Evolutionary conservation across 2,888 invertebrate species (phyloP).

Genomic region (Tineola bisselliella): DNA sequence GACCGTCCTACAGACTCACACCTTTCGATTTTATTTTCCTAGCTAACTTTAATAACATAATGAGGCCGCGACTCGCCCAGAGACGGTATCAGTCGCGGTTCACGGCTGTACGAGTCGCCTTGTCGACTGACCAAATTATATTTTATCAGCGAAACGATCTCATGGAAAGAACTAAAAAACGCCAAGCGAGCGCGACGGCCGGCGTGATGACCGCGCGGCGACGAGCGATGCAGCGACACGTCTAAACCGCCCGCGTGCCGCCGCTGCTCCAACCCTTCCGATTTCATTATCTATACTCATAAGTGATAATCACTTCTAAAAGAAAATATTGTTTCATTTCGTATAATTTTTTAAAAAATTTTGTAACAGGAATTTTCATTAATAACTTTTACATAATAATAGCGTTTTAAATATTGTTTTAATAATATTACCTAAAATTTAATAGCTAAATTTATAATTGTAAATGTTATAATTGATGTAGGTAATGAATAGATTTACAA

Average conservation of each 20-base stretch:
- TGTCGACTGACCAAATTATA: slow-evolving; percentile 20
- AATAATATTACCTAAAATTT: slow-evolving; percentile 70
- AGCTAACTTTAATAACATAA: slow-evolving; percentile 66
- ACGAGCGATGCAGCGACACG: slow-evolving; percentile 26
- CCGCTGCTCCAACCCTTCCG: slow-evolving; percentile 50
- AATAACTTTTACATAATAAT: slow-evolving; percentile 70
- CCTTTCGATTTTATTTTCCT: slow-evolving; percentile 67
- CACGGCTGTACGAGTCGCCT: slow-evolving; percentile 22
- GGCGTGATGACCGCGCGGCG: slow-evolving; percentile 37
- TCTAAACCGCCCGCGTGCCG: slow-evolving; percentile 1
- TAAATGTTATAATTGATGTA: slow-evolving; percentile 67
- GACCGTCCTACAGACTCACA: slow-evolving; percentile 65
- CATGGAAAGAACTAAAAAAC: slow-evolving; percentile 51
- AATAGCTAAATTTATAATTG: slow-evolving; percentile 65
- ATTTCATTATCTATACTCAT: slow-evolving; percentile 68
- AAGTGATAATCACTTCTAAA: slow-evolving; percentile 67
- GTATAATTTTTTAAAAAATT: slow-evolving; percentile 68
- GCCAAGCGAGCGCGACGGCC: slow-evolving; percentile 48
- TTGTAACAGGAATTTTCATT: slow-evolving; percentile 70
- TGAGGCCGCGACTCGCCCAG: slow-evolving; percentile 54
- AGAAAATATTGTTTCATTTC: slow-evolving; percentile 67
- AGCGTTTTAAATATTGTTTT: slow-evolving; percentile 69
- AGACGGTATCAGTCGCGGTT: slow-evolving; percentile 17
- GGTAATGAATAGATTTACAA: slow-evolving; percentile 57
- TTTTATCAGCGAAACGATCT: slow-evolving; percentile 44